phyloP scores from a whole-genome alignment of 2,888 invertebrate genomes.

The Cheilosia soror region DNA sequence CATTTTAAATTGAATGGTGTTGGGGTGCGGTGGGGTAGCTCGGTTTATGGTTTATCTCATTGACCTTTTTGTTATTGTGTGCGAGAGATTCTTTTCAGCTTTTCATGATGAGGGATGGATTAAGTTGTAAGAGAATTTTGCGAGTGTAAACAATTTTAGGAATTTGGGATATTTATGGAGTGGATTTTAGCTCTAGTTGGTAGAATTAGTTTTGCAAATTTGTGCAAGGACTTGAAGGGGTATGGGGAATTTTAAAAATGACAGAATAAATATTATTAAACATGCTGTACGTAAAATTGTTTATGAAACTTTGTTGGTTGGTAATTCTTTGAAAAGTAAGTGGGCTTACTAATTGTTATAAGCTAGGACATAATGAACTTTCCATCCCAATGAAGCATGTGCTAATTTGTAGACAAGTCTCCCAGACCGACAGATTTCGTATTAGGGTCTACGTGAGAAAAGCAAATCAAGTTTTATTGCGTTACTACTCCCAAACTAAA shows the following conservation, averaged over 20 bases:
- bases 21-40: constrained; percentile 3
- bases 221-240: neutral
- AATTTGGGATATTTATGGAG: constrained; percentile 4
- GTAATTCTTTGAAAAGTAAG: no score
- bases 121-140: constrained; percentile 35
- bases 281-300: no score
- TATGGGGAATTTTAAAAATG: neutral
- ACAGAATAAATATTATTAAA: no score
- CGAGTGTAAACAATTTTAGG: constrained; percentile 23
- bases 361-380: no score
- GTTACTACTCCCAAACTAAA: no score
- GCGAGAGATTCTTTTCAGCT: constrained; percentile 3
- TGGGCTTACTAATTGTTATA: no score
- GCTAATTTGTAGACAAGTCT: no score
- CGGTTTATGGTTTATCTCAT: constrained; percentile 36
- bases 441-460: no score
- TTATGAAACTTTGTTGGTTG: no score
- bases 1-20: neutral
- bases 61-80: constrained; percentile 32
- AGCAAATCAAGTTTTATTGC: no score
- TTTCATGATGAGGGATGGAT: constrained; percentile 18
- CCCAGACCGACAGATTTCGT: no score
- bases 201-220: neutral
- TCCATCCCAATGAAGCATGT: no score
- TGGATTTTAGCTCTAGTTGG: neutral